Conservation (phyloP, 2,888 invertebrate genomes). For the Erebia epiphron region DNA sequence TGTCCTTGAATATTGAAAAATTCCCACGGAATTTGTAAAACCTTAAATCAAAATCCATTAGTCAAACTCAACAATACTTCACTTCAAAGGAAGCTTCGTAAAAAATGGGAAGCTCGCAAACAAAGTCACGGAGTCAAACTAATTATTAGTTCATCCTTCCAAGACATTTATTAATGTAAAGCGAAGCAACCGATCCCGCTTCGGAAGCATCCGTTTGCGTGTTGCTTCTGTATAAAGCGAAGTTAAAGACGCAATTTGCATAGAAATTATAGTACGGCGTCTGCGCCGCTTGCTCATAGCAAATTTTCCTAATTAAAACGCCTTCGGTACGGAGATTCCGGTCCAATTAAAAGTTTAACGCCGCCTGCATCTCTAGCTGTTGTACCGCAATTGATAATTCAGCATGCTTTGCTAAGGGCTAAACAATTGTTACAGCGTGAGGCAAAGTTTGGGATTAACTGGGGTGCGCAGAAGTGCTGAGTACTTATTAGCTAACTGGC, state of each 20-base stretch:
- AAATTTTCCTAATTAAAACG: conserved; percentile 82
- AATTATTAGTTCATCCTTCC: conserved; percentile 26
- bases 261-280: conserved; percentile 77
- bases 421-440: conserved; percentile 10
- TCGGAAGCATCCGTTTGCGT: conserved; percentile 47
- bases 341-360: conserved; percentile 80
- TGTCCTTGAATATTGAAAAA: too few species aligned
- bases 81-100: background rate
- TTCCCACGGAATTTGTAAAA: too few species aligned
- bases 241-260: conserved; percentile 81
- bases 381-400: conserved; percentile 38
- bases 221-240: conserved; percentile 61
- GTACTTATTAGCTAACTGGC: background rate
- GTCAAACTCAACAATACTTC: conserved; percentile 4
- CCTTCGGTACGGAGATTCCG: conserved; percentile 76
- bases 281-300: conserved; percentile 72
- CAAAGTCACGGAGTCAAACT: conserved; percentile 23
- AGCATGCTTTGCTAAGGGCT: conserved; percentile 26
- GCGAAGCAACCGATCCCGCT: conserved; percentile 47
- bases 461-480: background rate
- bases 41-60: background rate
- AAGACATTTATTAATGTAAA: conserved; percentile 38
- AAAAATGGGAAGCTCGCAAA: conserved; percentile 12
- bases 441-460: conserved; percentile 9
- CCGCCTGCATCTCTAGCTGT: conserved; percentile 43